These are phyloP conservation scores for Heliothis virescens DNA, from an alignment of 1,140 invertebrate genomes.

Conservation along the genomic window DNA sequence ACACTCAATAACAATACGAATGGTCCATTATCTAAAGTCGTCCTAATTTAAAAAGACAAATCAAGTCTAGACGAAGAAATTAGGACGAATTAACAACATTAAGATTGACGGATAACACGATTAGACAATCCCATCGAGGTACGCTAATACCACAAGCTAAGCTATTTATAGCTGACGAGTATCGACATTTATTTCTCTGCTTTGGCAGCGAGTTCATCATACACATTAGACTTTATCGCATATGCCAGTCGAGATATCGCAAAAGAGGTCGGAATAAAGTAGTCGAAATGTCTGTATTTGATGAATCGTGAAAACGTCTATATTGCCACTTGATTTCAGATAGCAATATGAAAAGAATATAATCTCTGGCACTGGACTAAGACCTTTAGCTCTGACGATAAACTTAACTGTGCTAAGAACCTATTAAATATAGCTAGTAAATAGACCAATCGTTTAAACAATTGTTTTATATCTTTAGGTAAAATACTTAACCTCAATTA, in stretches of 20 bases:
- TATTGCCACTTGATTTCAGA: background rate
- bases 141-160: slow-evolving; percentile 17
- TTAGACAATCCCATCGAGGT: slow-evolving; percentile 27
- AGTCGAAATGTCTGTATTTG: background rate
- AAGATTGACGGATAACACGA: slow-evolving; percentile 45
- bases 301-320: background rate
- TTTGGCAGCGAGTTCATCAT: slow-evolving; percentile 10
- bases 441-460: background rate
- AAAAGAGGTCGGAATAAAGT: slow-evolving; percentile 3
- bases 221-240: slow-evolving; percentile 38
- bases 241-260: slow-evolving; percentile 6
- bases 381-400: background rate
- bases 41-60: slow-evolving; percentile 45
- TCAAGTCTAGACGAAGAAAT: slow-evolving; percentile 48
- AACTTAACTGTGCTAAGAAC: background rate
- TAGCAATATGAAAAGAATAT: background rate
- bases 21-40: slow-evolving; percentile 33
- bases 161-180: slow-evolving; percentile 13
- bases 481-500: no score
- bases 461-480: background rate
- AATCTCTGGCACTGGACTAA: background rate
- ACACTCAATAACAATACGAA: slow-evolving; percentile 33
- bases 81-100: slow-evolving; percentile 49
- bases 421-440: slow-evolving; percentile 2
- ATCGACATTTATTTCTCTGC: slow-evolving; percentile 8